phyloP scores from a whole-genome alignment of 2,113 vertebrate species.

The Microcebus ravelobensis region DNA sequence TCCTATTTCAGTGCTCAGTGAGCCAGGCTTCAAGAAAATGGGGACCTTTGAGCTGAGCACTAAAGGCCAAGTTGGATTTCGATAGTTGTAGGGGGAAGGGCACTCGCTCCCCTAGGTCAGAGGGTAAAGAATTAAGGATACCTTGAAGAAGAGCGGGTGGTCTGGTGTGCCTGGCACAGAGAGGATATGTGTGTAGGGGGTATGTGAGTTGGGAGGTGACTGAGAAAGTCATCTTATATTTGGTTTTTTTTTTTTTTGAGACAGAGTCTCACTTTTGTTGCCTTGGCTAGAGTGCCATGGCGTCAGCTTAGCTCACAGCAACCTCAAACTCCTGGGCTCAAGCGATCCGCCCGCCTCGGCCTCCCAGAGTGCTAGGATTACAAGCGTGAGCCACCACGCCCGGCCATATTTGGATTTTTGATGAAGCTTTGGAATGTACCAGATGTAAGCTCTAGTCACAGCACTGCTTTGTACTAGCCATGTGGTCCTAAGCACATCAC shows the following conservation, averaged over 20 bases:
- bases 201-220: background rate
- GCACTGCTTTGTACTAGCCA: background rate
- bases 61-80: background rate
- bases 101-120: background rate
- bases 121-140: background rate
- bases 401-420: background rate
- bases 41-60: background rate
- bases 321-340: no score
- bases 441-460: background rate
- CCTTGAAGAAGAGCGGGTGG: background rate
- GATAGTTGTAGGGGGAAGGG: background rate
- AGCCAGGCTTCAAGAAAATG: background rate
- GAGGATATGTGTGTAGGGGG: background rate
- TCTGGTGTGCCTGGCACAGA: background rate
- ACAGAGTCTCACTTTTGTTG: no score
- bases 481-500: background rate
- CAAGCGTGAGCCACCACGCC: no score
- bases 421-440: background rate
- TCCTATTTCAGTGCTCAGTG: conserved; percentile 2
- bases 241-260: background rate
- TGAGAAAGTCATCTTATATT: conserved; percentile 23
- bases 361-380: no score
- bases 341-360: no score
- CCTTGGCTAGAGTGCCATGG: no score
- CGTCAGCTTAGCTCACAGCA: no score